Evolutionary conservation across 2,888 invertebrate species (phyloP).

Genomic region (Syritta pipiens): DNA sequence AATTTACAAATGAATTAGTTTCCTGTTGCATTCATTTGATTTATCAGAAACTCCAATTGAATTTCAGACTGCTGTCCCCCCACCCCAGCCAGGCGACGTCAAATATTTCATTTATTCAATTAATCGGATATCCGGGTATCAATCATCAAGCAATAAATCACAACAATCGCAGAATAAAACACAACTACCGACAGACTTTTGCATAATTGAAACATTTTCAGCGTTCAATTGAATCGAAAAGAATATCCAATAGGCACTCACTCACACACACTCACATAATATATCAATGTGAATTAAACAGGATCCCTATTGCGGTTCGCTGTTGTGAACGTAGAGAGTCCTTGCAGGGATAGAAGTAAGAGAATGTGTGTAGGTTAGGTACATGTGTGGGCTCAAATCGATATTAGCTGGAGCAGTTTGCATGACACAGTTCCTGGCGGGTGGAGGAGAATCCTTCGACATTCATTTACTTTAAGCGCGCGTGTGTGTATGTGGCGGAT

Average conservation of each 20-base stretch:
- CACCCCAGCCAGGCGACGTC: too few species aligned
- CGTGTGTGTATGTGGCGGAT: neutral
- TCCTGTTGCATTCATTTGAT: too few species aligned
- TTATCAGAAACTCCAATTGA: neutral
- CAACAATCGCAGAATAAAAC: neutral
- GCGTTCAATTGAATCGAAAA: constrained; percentile 22
- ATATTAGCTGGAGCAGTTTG: constrained; percentile 28
- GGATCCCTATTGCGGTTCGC: neutral
- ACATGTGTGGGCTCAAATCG: constrained; percentile 12
- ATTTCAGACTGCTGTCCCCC: neutral
- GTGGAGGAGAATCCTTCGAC: constrained; percentile 14
- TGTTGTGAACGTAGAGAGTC: constrained; percentile 6
- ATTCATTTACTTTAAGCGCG: constrained; percentile 25
- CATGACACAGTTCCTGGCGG: constrained; percentile 25
- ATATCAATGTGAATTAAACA: constrained; percentile 15
- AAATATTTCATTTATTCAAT: constrained; percentile 14
- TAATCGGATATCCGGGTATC: constrained; percentile 3
- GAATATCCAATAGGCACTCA: constrained; percentile 19
- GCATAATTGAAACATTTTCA: constrained; percentile 61
- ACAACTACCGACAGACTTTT: constrained; percentile 4
- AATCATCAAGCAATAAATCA: constrained; percentile 9
- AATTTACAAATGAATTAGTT: too few species aligned
- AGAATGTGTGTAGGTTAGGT: neutral
- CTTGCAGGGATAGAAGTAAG: neutral
- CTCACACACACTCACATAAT: neutral